Conservation (phyloP, 2,113 vertebrate species). For the Nothoprocta pentlandii region DNA sequence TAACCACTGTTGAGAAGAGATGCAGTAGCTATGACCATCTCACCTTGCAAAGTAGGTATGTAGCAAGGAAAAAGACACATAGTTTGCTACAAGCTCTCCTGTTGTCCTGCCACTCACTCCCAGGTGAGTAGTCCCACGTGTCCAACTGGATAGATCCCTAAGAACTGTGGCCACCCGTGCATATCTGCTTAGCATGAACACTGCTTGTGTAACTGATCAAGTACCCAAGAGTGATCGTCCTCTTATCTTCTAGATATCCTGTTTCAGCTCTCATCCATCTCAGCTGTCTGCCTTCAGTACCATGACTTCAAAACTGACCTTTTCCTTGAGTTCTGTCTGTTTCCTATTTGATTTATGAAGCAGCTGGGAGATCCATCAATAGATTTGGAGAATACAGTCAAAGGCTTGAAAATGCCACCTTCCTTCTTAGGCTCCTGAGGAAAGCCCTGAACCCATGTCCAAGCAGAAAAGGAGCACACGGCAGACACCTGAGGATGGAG, state of each 20-base stretch:
- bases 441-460: neutral
- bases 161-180: neutral
- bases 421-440: neutral
- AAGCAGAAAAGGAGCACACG: no score
- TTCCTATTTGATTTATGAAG: neutral
- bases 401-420: no score
- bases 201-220: neutral
- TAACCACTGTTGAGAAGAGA: neutral
- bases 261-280: neutral
- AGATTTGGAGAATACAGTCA: neutral
- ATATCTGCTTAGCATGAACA: rapidly evolving
- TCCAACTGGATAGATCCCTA: no score
- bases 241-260: neutral
- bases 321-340: neutral
- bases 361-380: neutral
- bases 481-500: neutral
- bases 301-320: neutral
- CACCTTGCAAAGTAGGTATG: neutral
- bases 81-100: neutral
- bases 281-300: neutral
- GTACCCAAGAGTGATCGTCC: neutral
- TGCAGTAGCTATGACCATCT: neutral
- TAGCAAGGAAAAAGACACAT: neutral
- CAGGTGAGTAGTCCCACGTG: neutral
- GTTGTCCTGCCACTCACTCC: neutral